These are phyloP conservation scores for Tetranychus piercei DNA, from an alignment of 2,888 invertebrate species.

Conservation along the genomic window DNA sequence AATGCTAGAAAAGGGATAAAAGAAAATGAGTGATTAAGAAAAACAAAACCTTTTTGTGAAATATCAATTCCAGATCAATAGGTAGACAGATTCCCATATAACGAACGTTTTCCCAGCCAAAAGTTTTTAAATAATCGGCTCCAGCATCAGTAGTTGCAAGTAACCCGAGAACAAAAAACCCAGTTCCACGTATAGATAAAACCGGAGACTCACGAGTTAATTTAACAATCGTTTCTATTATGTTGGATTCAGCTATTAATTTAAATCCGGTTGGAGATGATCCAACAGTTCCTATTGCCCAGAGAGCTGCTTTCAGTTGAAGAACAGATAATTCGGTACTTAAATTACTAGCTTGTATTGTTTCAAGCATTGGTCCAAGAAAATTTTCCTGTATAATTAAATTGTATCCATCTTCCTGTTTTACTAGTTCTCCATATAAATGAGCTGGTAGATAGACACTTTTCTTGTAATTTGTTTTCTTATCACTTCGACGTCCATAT, in stretches of 20 bases:
- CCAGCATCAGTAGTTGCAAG: slow-evolving; percentile 65
- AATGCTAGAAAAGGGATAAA: background rate
- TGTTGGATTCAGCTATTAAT: slow-evolving; percentile 44
- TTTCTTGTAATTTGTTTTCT: slow-evolving; percentile 30
- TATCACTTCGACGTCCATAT: slow-evolving; percentile 48
- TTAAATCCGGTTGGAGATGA: slow-evolving; percentile 56
- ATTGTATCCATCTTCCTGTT: slow-evolving; percentile 41
- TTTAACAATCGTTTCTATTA: slow-evolving; percentile 40
- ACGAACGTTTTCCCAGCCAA: slow-evolving; percentile 37
- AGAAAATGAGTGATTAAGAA: background rate
- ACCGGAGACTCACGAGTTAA: slow-evolving; percentile 61
- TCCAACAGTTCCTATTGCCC: slow-evolving; percentile 64
- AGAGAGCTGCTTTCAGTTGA: slow-evolving; percentile 66
- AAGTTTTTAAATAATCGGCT: slow-evolving; percentile 52
- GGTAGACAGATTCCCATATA: slow-evolving; percentile 32
- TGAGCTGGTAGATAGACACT: slow-evolving; percentile 47
- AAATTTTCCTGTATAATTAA: slow-evolving; percentile 31
- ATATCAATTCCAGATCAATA: background rate
- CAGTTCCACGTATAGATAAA: slow-evolving; percentile 66
- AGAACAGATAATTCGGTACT: slow-evolving; percentile 36
- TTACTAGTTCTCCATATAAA: slow-evolving; percentile 61
- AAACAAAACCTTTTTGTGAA: slow-evolving; percentile 16
- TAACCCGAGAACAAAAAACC: slow-evolving; percentile 68
- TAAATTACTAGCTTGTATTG: slow-evolving; percentile 19
- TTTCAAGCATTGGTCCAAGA: slow-evolving; percentile 20